Percentiles rank a stretch among this genome's conserved stretches.
These are phyloP conservation scores for Petromus typicus DNA, from an alignment of 2,113 vertebrate genomes.

Conservation along the genomic window DNA sequence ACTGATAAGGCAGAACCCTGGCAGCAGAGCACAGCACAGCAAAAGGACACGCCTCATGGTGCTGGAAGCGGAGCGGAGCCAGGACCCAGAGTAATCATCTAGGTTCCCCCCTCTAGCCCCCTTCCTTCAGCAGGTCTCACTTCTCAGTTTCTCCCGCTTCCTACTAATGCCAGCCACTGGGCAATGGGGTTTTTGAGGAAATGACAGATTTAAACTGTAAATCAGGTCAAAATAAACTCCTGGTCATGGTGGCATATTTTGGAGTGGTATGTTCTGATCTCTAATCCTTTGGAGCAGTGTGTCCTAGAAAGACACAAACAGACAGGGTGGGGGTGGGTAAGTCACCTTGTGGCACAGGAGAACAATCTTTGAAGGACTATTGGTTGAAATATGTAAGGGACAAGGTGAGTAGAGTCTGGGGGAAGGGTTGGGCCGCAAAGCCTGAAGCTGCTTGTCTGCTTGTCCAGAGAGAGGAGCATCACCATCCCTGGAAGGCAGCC, in stretches of 20 bases:
- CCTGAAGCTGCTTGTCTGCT: not conserved
- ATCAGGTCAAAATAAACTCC: not conserved
- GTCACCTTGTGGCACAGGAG: not conserved
- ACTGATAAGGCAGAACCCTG: not conserved
- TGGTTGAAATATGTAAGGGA: not conserved
- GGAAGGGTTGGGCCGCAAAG: fast-evolving
- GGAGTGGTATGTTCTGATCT: not conserved
- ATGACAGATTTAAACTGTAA: not conserved
- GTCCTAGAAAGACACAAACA: not conserved
- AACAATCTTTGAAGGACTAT: not conserved
- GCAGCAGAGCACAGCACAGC: not conserved
- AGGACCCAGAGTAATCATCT: not conserved
- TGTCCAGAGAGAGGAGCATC: not conserved
- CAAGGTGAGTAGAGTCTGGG: not conserved
- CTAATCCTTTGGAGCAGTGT: no score
- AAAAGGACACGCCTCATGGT: not conserved
- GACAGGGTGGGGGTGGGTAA: not conserved
- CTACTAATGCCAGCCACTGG: not conserved
- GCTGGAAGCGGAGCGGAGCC: not conserved
- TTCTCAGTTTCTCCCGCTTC: not conserved
- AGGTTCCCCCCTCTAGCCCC: not conserved
- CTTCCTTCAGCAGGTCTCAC: not conserved
- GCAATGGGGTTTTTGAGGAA: not conserved
- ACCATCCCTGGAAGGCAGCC: not conserved
- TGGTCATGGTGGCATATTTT: not conserved